Evolutionary conservation across 1,140 invertebrate species (phyloP).

Genomic region (Atta texana): DNA sequence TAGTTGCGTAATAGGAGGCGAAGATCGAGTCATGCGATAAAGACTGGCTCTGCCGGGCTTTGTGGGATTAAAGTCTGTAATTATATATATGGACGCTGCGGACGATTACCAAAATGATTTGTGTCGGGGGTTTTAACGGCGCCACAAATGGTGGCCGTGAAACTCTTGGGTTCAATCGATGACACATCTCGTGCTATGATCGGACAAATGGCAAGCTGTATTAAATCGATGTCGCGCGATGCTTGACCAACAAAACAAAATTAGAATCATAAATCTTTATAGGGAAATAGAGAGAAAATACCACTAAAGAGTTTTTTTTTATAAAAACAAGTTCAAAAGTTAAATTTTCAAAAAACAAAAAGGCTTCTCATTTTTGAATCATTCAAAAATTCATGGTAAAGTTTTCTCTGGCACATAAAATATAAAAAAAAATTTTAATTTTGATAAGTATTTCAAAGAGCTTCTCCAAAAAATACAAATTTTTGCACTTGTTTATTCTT

Average conservation of each 20-base stretch:
- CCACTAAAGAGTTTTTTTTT: no score
- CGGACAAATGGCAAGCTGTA: background rate
- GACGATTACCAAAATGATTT: constrained; percentile 43
- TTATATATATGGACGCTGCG: background rate
- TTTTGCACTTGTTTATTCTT: no score
- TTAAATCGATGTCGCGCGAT: background rate
- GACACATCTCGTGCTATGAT: constrained; percentile 36
- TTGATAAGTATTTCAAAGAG: no score
- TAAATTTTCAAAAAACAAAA: no score
- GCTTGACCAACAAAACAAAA: background rate
- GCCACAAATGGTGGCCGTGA: background rate
- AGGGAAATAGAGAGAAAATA: background rate
- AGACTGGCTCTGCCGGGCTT: background rate
- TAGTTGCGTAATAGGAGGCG: no score
- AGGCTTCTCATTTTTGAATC: no score
- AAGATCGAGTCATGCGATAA: constrained; percentile 23
- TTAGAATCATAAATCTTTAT: background rate
- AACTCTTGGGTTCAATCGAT: constrained; percentile 16
- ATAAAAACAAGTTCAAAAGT: no score
- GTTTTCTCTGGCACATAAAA: no score
- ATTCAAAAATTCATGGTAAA: no score
- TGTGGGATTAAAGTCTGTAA: constrained; percentile 59
- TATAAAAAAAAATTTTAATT: no score
- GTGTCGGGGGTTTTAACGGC: constrained; percentile 14
- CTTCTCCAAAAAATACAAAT: no score